Evolutionary conservation across 2,113 vertebrate species (phyloP), one percentile per base, ranked within the genome.

Genomic region (Cryptotis parvus): DNA sequence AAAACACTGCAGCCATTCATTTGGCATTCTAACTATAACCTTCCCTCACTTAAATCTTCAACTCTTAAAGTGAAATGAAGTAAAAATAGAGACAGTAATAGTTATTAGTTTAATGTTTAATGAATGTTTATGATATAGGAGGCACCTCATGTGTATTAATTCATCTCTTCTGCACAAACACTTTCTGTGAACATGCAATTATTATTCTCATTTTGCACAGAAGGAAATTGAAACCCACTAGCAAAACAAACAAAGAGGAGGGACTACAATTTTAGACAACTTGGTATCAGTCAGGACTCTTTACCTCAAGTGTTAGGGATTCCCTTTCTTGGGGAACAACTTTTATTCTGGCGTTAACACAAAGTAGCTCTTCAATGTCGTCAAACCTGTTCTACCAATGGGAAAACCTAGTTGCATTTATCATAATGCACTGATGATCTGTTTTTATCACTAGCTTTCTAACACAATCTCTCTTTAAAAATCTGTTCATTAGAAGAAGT

Each of bases 401-500:
- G 33, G 26, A 89, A 31, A 4, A 55, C 61, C 68, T 77, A 33
- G 7, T 10, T 87, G 24, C 29, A 73, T 35, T 87, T 69, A 52
- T 65, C 18, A 14, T 58, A 84, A 26, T n/a, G 49, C 2, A 12
- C 2, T 66, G 74, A 41, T 58, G 4, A 78, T 70, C 37, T 8
- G 27, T 77, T 92, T 84, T n/a, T 26, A 81, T 5, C 35, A 63
- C 81, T 82, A 49, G 70, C 16, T 75, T 73, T 79, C 63, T 3
- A 75, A 35, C 58, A 68, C 82, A 75, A 74, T 41, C 33, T 41
- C 37, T 74, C 72, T 66, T 74, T 65, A 88, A 93, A 90, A 79
- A 66, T 93, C 82, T 85, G 6, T 61, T 72, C 26, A 66, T 79
- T 93, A 83, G 43, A 27, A 37, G 49, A 95, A 91, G 80, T 31